Evolutionary conservation across 2,113 vertebrate genomes (phyloP).

Genomic region (Campylorhamphus procurvoides): DNA sequence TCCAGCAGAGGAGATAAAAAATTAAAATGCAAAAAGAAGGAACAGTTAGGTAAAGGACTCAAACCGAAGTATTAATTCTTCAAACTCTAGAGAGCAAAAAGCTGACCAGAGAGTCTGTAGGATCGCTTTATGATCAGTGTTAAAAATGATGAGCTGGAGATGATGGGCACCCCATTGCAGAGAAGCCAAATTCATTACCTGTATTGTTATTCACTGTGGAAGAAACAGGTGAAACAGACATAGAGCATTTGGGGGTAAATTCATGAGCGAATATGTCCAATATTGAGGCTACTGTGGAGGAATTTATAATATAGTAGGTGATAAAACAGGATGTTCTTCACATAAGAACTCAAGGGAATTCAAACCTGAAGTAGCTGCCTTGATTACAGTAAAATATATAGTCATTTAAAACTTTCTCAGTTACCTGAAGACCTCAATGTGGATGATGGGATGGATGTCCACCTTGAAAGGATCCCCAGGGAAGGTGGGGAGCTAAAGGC

Average conservation of each 20-base stretch:
- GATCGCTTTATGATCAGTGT: neutral
- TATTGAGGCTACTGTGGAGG: neutral
- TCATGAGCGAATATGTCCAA: neutral
- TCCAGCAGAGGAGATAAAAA: neutral
- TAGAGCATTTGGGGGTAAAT: neutral
- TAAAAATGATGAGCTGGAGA: neutral
- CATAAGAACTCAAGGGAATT: neutral
- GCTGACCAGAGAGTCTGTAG: neutral
- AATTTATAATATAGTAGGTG: neutral
- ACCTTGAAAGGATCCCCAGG: neutral
- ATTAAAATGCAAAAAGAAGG: neutral
- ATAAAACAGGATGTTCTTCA: neutral
- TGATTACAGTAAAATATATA: neutral
- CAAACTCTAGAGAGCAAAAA: neutral
- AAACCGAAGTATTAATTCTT: neutral
- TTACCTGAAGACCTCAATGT: neutral
- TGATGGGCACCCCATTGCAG: neutral
- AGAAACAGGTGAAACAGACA: neutral
- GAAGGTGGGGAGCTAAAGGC: neutral
- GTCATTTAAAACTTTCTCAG: neutral
- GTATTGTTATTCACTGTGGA: neutral
- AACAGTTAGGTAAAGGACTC: neutral
- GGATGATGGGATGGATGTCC: neutral
- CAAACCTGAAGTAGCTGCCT: neutral
- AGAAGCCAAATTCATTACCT: neutral